A percentile compares a stretch with the other conserved stretches of the same genome.
phyloP scores from a whole-genome alignment of 2,797 vertebrate genomes.

The Lepus oiostolus region DNA sequence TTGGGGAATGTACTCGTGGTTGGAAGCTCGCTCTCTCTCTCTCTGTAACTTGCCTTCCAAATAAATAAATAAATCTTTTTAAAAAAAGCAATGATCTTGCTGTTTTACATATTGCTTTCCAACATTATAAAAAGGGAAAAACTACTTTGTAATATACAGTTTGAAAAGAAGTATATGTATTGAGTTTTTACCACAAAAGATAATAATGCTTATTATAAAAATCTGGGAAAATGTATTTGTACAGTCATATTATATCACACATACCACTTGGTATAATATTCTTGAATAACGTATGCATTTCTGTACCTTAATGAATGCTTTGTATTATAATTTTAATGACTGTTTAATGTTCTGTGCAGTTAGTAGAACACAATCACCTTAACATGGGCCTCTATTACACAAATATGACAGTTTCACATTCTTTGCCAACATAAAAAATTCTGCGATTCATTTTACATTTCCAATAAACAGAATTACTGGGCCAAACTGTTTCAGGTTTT shows the following conservation, averaged over 20 bases:
- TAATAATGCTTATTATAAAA: slow-evolving; percentile 27
- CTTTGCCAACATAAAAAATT: slow-evolving; percentile 27
- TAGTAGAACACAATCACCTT: not conserved
- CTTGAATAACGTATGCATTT: slow-evolving; percentile 37
- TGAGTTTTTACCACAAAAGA: slow-evolving; percentile 36
- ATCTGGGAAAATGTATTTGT: not conserved
- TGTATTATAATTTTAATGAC: slow-evolving; percentile 49
- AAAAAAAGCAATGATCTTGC: not conserved
- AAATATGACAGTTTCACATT: slow-evolving; percentile 35
- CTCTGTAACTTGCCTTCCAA: too few relatives aligned
- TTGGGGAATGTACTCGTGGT: too few relatives aligned
- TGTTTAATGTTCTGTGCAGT: not conserved
- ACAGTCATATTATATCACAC: not conserved
- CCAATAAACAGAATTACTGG: slow-evolving; percentile 9
- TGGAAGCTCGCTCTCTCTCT: too few relatives aligned
- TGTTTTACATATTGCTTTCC: not conserved
- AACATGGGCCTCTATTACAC: not conserved
- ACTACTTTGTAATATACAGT: not conserved
- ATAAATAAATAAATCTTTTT: not conserved
- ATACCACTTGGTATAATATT: not conserved
- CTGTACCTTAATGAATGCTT: not conserved
- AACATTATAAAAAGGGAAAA: not conserved
- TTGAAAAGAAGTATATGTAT: slow-evolving; percentile 11
- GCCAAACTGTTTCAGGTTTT: slow-evolving; percentile 26
- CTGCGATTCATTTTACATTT: slow-evolving; percentile 5